Base-by-base conservation (phyloP, 2,113 vertebrate genomes). In the Cygnus buccinator region DNA sequence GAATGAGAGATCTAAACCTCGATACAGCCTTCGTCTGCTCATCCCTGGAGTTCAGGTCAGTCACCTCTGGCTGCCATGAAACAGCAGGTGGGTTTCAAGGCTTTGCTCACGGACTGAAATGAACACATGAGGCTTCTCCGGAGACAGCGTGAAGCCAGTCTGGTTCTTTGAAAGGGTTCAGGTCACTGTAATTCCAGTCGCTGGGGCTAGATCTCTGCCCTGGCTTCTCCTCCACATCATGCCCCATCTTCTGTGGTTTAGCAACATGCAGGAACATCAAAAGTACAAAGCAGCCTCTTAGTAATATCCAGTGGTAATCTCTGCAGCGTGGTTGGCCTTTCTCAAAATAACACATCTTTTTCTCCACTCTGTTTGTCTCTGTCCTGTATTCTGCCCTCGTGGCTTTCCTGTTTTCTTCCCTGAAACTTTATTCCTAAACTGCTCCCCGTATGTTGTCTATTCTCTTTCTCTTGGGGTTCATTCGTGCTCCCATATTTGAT, bases 141-240 rank as follows among this genome's bases (percentile, higher is more conserved):
- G 55, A 94, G 72, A 19, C 55, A 77, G 35, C 9, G 1, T 72
- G 66, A 90, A 89, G 70, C 85, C 61, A 25, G 20, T 85, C 79
- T 95, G 77, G 35, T 79, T 81, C 77, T 95, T 92, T 87, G 50
- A 76, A 93, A 83, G 25, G 25, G 41, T 35, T 77, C 20, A 23
- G 20, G 26, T 95, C 80, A 31, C 25, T 92, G 29, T 72, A 23
- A 58, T 92, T 96, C 80, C 67, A 73, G 58, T 87, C 67, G 76
- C 33, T 74, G 52, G 18, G 46, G 78, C 54, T 85, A 62, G 57
- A 17, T 72, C 50, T 12, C 67, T 95, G 29, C 52, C 65, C 39
- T 89, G 68, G 17, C 80, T 90, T 88, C 70, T 83, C 13, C 9
- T 90, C 61, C 55, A 35, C 18, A 5, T 63, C 48, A 6, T 72